A percentile compares a stretch with the other conserved stretches of the same genome.
Evolutionary conservation across 2,888 invertebrate species (phyloP).

Genomic region (Anorthoa munda): DNA sequence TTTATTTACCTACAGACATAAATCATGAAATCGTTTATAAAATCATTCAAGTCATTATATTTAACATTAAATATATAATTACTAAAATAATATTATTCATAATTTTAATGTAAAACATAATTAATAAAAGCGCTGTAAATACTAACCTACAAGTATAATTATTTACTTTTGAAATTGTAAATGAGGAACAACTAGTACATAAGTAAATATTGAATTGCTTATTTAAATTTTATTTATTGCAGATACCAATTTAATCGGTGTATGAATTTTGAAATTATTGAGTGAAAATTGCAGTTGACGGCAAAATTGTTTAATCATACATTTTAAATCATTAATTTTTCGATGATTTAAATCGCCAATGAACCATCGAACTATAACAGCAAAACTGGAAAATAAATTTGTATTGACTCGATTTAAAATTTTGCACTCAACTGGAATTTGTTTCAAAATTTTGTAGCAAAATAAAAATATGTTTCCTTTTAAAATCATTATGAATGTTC

Average conservation of each 20-base stretch:
- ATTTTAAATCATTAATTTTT: background rate
- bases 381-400: background rate
- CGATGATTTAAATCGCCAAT: constrained; percentile 13
- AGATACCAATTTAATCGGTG: constrained; percentile 62
- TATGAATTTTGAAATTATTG: constrained; percentile 21
- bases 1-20: background rate
- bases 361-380: background rate
- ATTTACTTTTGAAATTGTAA: constrained; percentile 81
- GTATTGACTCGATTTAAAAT: background rate
- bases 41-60: constrained; percentile 48
- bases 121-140: constrained; percentile 71
- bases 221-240: constrained; percentile 53
- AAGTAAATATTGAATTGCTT: constrained; percentile 72
- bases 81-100: constrained; percentile 39
- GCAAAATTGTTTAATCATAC: constrained; percentile 9
- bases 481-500: constrained; percentile 71
- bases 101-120: constrained; percentile 43
- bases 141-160: constrained; percentile 66
- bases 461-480: constrained; percentile 45
- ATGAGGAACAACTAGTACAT: constrained; percentile 89
- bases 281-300: constrained; percentile 46
- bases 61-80: constrained; percentile 54
- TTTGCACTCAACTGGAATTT: constrained; percentile 56
- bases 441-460: constrained; percentile 41
- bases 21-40: constrained; percentile 57